Evolutionary conservation across 2,888 invertebrate species (phyloP).

Genomic region (Ommatoiulus sabulosus): DNA sequence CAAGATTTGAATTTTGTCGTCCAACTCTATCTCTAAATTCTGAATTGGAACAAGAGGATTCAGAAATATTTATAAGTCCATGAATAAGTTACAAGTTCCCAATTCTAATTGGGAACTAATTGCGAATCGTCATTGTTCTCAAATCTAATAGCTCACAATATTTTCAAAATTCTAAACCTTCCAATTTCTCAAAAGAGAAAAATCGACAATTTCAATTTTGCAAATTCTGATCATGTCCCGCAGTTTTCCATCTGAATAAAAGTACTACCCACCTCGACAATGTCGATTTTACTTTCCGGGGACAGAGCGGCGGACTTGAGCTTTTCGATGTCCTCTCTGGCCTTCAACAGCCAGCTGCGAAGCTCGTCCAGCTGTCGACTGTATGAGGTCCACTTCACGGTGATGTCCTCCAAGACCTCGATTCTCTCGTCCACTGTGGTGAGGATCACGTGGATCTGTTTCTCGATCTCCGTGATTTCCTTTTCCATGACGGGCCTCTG

Average conservation of each 20-base stretch:
- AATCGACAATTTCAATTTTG: too few relatives aligned
- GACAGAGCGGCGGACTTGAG: conserved; percentile 82
- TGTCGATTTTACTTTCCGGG: conserved; percentile 81
- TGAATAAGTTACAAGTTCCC: too few relatives aligned
- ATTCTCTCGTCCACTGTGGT: conserved; percentile 84
- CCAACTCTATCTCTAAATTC: conserved; percentile 79
- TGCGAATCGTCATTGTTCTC: too few relatives aligned
- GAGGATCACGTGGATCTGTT: conserved; percentile 80
- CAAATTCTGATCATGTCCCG: too few relatives aligned
- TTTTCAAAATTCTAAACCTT: too few relatives aligned
- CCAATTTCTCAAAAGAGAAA: too few relatives aligned
- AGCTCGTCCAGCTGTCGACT: conserved; percentile 81
- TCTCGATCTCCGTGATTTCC: conserved; percentile 80
- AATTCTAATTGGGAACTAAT: too few relatives aligned
- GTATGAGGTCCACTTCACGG: conserved; percentile 83
- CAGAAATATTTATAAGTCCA: not conserved
- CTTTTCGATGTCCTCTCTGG: conserved; percentile 79
- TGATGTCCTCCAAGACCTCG: conserved; percentile 82
- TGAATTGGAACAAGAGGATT: conserved; percentile 64
- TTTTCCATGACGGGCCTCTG: conserved; percentile 80
- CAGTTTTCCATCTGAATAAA: not conserved
- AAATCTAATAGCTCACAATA: too few relatives aligned
- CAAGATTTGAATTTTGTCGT: conserved; percentile 80
- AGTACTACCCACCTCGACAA: conserved; percentile 63
- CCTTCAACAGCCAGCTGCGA: conserved; percentile 84